phyloP scores from a whole-genome alignment of 2,113 vertebrate genomes.

The Peromyscus leucopus region DNA sequence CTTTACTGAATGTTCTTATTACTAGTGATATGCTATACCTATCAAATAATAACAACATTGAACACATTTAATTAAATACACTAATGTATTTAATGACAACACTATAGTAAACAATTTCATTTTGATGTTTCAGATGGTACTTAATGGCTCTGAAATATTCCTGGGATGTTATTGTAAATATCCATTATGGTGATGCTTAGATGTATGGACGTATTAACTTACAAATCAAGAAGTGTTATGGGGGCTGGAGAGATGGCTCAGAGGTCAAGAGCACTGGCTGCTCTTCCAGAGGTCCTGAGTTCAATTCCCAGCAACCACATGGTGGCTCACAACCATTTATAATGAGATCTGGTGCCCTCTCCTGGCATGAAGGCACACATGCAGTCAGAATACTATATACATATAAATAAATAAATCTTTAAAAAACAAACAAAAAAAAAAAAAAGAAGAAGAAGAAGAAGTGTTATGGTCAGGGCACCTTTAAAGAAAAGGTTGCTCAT shows the following conservation, averaged over 20 bases:
- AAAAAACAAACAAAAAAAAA: no score
- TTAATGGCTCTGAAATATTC: slow-evolving; percentile 21
- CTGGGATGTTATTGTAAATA: slow-evolving; percentile 5
- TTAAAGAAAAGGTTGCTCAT: neutral
- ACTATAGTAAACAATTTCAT: neutral
- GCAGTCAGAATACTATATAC: no score
- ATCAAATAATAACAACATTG: neutral
- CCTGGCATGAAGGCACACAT: no score
- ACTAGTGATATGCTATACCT: neutral
- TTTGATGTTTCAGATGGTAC: neutral
- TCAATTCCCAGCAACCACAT: no score
- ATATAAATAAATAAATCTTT: no score
- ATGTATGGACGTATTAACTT: neutral
- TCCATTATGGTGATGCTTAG: neutral
- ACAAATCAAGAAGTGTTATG: neutral
- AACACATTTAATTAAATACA: neutral
- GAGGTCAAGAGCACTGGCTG: no score
- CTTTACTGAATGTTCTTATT: neutral
- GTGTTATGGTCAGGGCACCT: neutral
- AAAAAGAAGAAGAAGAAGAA: neutral
- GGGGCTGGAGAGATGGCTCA: no score
- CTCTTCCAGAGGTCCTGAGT: no score
- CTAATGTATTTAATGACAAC: neutral
- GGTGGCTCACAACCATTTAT: no score
- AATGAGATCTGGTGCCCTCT: no score